Conservation (phyloP, 2,888 invertebrate species). For the Cyclophora albipunctata region DNA sequence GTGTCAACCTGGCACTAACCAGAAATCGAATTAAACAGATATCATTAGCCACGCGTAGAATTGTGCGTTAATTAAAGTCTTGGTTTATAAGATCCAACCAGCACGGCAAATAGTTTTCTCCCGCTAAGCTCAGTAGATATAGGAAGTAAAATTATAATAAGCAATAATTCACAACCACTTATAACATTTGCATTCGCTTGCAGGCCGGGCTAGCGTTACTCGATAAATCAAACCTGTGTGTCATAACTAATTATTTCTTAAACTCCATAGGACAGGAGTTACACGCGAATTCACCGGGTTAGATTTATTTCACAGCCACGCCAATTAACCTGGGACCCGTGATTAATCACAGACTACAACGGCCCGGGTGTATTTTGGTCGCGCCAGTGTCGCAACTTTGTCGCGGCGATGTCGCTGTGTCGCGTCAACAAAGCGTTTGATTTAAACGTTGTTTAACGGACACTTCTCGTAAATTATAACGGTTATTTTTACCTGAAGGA, state of each 20-base stretch:
- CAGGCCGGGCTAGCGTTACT: no score
- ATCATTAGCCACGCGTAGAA: no score
- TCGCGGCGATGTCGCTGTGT: constrained; percentile 31
- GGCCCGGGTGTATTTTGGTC: constrained; percentile 17
- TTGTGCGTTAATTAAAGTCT: no score
- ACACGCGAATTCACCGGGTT: constrained; percentile 34
- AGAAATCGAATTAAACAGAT: no score
- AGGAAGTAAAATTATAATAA: no score
- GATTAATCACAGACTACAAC: constrained; percentile 33
- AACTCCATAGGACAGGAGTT: constrained; percentile 31
- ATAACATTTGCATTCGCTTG: no score
- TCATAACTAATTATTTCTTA: constrained; percentile 39
- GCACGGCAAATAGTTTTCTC: no score
- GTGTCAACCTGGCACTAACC: no score
- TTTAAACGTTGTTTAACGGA: constrained; percentile 27
- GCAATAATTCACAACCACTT: no score
- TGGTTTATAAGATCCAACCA: no score
- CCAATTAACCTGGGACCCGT: constrained; percentile 42
- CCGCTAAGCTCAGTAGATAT: no score
- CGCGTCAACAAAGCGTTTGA: constrained; percentile 38
- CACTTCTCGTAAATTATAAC: constrained; percentile 21
- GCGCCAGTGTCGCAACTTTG: constrained; percentile 21
- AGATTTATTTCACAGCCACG: constrained; percentile 41
- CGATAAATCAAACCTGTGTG: background rate
- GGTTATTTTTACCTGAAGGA: constrained; percentile 5